Evolutionary conservation across 2,113 vertebrate genomes (phyloP).

Genomic region (Anseranas semipalmata): DNA sequence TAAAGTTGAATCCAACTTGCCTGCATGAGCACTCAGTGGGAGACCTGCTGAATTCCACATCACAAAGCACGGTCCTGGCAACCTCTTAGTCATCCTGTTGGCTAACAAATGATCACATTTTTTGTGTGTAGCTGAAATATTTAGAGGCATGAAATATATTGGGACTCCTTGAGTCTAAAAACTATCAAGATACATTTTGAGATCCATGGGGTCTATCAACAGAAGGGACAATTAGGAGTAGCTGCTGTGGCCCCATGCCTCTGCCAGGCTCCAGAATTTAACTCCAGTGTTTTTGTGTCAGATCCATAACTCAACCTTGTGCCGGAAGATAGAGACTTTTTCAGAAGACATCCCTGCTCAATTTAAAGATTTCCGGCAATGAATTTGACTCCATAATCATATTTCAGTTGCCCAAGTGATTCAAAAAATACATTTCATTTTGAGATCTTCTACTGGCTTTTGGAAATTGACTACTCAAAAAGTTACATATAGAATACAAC

Average conservation of each 20-base stretch:
- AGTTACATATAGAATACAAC: not conserved
- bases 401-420: not conserved
- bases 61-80: not conserved
- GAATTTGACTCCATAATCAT: not conserved
- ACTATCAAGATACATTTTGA: not conserved
- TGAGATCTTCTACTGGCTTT: not conserved
- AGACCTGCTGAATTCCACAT: not conserved
- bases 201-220: not conserved
- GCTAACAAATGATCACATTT: not conserved
- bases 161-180: not conserved
- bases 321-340: not conserved
- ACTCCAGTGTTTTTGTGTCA: not conserved
- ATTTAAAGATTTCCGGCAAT: not conserved
- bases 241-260: not conserved
- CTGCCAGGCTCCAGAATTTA: not conserved
- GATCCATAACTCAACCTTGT: rapidly evolving
- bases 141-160: not conserved
- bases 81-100: not conserved
- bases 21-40: not conserved
- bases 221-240: not conserved
- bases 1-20: not conserved
- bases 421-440: not conserved
- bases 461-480: not conserved
- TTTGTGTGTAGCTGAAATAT: not conserved
- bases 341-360: not conserved